phyloP scores from a whole-genome alignment of 2,888 invertebrate species.

The Pachliopta kotzebuea region DNA sequence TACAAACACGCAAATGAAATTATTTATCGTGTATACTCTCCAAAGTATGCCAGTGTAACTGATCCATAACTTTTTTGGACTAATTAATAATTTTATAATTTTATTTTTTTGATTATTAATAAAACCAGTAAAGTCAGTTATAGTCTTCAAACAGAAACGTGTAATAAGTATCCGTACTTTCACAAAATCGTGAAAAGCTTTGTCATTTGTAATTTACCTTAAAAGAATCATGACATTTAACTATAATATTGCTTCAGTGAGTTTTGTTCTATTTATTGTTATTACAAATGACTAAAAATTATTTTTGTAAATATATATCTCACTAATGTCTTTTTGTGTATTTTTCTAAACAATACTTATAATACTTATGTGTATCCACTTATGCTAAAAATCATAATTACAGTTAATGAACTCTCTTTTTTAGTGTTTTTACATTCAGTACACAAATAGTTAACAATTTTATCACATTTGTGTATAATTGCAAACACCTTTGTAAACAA shows the following conservation, averaged over 20 bases:
- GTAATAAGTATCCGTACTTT: neutral
- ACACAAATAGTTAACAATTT: neutral
- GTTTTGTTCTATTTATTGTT: neutral
- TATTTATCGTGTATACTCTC: neutral
- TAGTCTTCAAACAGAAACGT: no score
- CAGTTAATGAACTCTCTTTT: neutral
- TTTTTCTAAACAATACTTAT: constrained; percentile 40
- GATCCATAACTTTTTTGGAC: neutral
- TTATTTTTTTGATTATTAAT: neutral
- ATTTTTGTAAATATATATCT: constrained; percentile 44
- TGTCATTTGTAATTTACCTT: neutral
- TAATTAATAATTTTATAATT: neutral
- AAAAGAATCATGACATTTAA: no score
- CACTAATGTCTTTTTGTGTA: constrained; percentile 76
- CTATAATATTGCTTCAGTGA: neutral
- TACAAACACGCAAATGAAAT: neutral
- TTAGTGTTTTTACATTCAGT: neutral
- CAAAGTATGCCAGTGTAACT: no score
- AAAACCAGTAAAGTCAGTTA: neutral
- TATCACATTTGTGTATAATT: neutral
- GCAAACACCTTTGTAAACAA: neutral
- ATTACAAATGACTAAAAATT: neutral
- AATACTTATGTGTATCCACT: constrained; percentile 24
- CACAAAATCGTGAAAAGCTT: neutral
- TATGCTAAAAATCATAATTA: constrained; percentile 16